Base-by-base conservation (phyloP, 2,888 invertebrate genomes). In the Listrodromus nycthemerus region DNA sequence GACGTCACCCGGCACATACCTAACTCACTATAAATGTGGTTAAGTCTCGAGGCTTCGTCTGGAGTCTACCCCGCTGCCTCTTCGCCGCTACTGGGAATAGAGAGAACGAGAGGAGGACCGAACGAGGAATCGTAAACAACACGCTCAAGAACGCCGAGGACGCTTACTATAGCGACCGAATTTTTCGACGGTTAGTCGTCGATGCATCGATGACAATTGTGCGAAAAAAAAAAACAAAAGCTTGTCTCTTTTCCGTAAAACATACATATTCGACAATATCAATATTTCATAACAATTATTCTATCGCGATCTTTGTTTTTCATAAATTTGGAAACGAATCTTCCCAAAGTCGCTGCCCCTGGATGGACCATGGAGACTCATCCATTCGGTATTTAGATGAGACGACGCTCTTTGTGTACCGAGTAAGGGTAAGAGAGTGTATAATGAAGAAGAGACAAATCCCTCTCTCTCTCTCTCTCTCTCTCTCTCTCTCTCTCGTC, bases 1-100 rank as follows among this genome's bases (percentile, higher is more conserved):
- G 85, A 85, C 85, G 85, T 83, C 84, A 85, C 33, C 70, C 70
- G 79, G 65, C 78, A 66, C 84, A 81, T 84, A 81, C 85, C 84
- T 84, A 84, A 78, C 84, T 84, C 83, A 81, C 85, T 85, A 75
- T 78, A 81, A 78, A 84, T 71, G 85, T 84, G 78, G 83, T 78
- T 84, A 75, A 84, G 74, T 77, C 85, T 82, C 79, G 63, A 71
- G 74, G 48, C 74, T 74, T 63, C 41, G 77, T 67, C 82, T 78
- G 82, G 81, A 81, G 77, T 66, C 77, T 73, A 66, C 61, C 67
- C 61, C 67, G 82, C 82, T 41, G 74, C 48, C 45, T 27, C 61
- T 45, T 41, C 48, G 21, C 41, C 50, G 63, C 52, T 61, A 67
- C 66, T 61, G 69, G 71, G 66, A 71, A 58, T 30, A 66, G 75